These are phyloP conservation scores for Ophioderma brevispina DNA, from an alignment of 35 echinoderm and acorn worm species.

Conservation along the genomic window DNA sequence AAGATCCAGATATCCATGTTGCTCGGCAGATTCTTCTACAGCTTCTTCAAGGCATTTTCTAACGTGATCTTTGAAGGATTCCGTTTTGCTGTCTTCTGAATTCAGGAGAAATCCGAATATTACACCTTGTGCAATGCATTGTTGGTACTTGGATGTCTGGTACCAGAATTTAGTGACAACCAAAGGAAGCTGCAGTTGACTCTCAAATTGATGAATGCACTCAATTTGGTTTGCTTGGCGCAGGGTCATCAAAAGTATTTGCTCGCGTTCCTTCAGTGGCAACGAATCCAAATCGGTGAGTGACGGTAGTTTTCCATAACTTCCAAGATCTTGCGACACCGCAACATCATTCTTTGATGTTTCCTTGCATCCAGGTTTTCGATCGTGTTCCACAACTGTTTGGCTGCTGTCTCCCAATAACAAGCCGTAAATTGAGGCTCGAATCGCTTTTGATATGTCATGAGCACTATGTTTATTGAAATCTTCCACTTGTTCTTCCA, in stretches of 20 bases:
- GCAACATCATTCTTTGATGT: not conserved
- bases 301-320: not conserved
- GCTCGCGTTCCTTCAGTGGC: not conserved
- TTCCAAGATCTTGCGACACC: not conserved
- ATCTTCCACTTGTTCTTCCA: constrained; percentile 11
- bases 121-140: not conserved
- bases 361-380: not conserved
- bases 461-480: not conserved
- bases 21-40: too few species aligned
- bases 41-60: not conserved
- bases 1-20: too few species aligned
- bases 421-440: not conserved
- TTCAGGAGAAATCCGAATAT: not conserved
- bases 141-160: not conserved
- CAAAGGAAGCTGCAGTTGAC: not conserved
- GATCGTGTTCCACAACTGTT: not conserved
- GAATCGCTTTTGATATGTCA: not conserved
- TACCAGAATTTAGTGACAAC: not conserved
- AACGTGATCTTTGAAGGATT: constrained; percentile 23
- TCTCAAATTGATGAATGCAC: not conserved
- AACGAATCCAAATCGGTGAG: not conserved
- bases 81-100: not conserved
- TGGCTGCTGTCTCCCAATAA: not conserved
- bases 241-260: not conserved
- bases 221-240: not conserved